phyloP scores from a whole-genome alignment of 2,113 vertebrate genomes.

The Rhinopithecus roxellana region DNA sequence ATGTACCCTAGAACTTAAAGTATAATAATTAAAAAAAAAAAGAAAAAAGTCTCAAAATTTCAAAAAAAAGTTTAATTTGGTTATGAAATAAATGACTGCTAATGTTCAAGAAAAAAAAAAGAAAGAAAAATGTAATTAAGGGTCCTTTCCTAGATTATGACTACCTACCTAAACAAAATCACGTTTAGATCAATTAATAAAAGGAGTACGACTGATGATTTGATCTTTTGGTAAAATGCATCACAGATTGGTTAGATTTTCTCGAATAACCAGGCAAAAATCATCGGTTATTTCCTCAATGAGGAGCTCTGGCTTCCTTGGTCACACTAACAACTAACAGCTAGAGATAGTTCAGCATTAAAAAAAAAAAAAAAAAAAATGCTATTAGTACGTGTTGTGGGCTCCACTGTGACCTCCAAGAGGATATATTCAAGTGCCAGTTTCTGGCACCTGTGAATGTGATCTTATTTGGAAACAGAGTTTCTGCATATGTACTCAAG shows the following conservation, averaged over 20 bases:
- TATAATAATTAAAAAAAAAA: too few relatives aligned
- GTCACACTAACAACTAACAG: not conserved
- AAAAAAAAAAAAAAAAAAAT: not conserved
- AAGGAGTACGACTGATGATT: not conserved
- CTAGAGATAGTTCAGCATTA: not conserved
- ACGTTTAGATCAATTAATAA: not conserved
- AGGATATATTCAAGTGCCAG: not conserved
- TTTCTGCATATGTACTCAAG: not conserved
- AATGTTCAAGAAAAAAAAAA: too few relatives aligned
- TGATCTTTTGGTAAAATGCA: not conserved
- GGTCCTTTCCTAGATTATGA: not conserved
- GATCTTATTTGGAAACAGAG: not conserved
- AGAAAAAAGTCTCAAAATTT: too few relatives aligned
- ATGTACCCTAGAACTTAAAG: too few relatives aligned
- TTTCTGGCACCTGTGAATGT: not conserved
- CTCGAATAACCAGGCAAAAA: not conserved
- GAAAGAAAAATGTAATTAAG: not conserved
- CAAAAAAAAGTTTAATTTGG: too few relatives aligned
- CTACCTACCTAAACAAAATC: not conserved
- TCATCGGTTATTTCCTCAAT: not conserved
- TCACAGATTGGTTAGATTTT: not conserved
- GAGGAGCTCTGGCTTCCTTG: not conserved
- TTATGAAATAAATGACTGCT: too few relatives aligned
- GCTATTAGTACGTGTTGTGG: not conserved
- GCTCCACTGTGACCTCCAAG: not conserved